Base-by-base conservation (phyloP, 1,140 invertebrate genomes). In the Eurosta solidaginis region DNA sequence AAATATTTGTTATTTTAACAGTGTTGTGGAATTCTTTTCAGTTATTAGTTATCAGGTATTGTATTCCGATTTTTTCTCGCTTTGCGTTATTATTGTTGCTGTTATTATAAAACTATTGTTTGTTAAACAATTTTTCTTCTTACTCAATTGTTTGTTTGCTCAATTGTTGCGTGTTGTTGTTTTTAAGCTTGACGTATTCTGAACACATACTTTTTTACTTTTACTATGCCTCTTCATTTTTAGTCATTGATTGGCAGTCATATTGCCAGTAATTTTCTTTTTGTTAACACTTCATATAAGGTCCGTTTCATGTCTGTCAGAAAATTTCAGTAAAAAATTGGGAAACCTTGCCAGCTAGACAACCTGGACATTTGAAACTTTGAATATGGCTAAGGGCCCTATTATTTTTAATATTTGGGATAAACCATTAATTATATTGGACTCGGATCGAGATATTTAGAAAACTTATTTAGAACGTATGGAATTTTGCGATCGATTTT, bases 1-100 rank as follows among this genome's bases (percentile, higher is more conserved):
- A 78, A 78, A 78, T 78, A 78, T 78, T 78, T 78, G 75, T 78
- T 75, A 78, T 78, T 78, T 78, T 78, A 40, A 74, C 73, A 73
- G 25, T 50, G 42, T 59, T 59, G 49, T 74, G 47, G 68, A 74
- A 75, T 78, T 74, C 76, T 77, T 42, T 33, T 40, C 33, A 25
- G 25, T 77, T 44, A 73, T 68, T 52, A 47, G 12, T 47, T 47
- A 52, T n/a, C 45, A 49, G 22, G n/a, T 47, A 47, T 77, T 68
- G 40, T 68, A 47, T n/a, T 33, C 27, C 20, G 22, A 14, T 45
- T 25, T 68, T 68, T 40, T 73, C 22, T 50, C 73, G 77, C 68
- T 50, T 52, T 22, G n/a, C 12, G 52, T 54, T 22, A 25, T 36
- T 27, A 33, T 52, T 40, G 49, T 42, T 76, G 49, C 33, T 33